These are phyloP conservation scores for Irena cyanogastra DNA, from an alignment of 2,113 vertebrate genomes.

Conservation along the genomic window DNA sequence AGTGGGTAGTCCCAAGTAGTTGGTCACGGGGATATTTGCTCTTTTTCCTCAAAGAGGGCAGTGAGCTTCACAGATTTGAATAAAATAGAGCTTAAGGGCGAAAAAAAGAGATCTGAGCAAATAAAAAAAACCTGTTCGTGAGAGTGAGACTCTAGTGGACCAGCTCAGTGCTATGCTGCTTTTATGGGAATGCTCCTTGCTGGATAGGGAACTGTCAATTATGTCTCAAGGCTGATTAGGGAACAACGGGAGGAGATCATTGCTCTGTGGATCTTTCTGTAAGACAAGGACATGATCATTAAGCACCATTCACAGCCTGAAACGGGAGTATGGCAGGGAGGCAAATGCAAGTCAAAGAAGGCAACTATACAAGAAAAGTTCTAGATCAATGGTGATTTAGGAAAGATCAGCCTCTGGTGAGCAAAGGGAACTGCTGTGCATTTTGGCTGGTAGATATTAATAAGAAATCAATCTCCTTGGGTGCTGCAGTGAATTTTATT, in stretches of 20 bases:
- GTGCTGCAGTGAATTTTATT: not conserved
- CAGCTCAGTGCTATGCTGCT: not conserved
- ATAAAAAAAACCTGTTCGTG: not conserved
- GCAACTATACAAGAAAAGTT: not conserved
- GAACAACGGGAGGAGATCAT: not conserved
- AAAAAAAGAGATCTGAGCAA: not conserved
- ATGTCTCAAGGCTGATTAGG: not conserved
- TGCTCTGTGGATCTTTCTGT: not conserved
- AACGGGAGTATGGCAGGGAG: not conserved
- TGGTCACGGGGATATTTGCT: not conserved
- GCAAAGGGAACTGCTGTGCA: not conserved
- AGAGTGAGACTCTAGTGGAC: not conserved
- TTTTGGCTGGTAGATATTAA: not conserved
- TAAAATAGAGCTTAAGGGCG: not conserved
- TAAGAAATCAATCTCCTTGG: not conserved
- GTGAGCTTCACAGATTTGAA: not conserved
- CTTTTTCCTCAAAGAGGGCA: not conserved
- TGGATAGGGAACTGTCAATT: not conserved
- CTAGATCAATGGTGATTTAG: not conserved
- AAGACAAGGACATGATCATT: not conserved
- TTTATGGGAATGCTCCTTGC: not conserved
- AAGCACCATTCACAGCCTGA: not conserved
- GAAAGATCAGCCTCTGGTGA: not conserved
- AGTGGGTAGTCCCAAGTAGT: not conserved
- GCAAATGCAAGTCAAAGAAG: not conserved